Percentiles rank a stretch among this genome's conserved stretches.
Evolutionary conservation across 2,888 invertebrate species (phyloP).

Genomic region (Pharmacophagus antenor): DNA sequence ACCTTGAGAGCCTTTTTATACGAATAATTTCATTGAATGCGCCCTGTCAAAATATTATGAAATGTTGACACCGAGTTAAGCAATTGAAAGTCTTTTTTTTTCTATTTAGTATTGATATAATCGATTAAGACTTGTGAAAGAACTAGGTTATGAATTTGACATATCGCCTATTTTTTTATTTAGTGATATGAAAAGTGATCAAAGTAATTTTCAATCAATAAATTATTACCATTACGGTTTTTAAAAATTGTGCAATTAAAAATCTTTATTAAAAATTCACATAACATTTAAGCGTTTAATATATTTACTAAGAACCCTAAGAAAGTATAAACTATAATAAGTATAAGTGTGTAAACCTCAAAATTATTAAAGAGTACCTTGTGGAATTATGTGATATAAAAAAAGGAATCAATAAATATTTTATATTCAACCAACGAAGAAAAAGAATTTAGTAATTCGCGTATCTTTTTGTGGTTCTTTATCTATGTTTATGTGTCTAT

Average conservation of each 20-base stretch:
- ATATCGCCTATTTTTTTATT: background rate
- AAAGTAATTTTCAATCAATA: background rate
- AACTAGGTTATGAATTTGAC: background rate
- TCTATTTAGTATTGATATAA: background rate
- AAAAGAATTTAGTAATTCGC: no score
- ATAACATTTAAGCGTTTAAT: background rate
- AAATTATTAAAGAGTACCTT: no score
- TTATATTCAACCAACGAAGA: no score
- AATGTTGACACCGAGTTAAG: slow-evolving; percentile 6
- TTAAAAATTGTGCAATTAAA: background rate
- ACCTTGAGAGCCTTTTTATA: slow-evolving; percentile 13
- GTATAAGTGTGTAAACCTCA: no score
- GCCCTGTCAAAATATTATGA: slow-evolving; percentile 20
- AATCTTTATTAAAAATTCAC: background rate
- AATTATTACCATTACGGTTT: no score
- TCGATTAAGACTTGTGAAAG: background rate
- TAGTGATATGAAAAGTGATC: background rate
- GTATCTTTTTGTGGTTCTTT: no score
- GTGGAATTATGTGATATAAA: no score
- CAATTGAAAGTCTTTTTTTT: slow-evolving; percentile 8
- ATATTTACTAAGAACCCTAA: no score
- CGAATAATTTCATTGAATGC: slow-evolving; percentile 16
- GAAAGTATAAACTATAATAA: no score
- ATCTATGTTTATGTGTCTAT: no score
- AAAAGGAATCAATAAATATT: no score